phyloP scores from a whole-genome alignment of 2,797 vertebrate species.

The Lophotriccus pileatus region DNA sequence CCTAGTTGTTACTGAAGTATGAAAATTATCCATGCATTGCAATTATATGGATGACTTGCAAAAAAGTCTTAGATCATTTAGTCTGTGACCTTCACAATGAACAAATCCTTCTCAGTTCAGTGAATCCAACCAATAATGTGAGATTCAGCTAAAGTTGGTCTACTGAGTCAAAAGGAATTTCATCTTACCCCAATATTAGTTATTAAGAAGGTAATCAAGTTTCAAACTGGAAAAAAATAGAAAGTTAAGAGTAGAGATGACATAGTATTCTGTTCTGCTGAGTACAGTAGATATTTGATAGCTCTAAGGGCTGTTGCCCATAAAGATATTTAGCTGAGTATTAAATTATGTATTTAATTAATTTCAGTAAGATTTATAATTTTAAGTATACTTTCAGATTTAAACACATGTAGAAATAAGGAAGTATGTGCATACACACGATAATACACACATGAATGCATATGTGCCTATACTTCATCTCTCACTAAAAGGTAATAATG shows the following conservation, averaged over 20 bases:
- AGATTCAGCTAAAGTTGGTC: neutral
- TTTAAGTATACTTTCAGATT: neutral
- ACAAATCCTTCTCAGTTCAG: neutral
- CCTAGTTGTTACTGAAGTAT: neutral
- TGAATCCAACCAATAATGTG: neutral
- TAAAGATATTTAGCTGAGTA: neutral
- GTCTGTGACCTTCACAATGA: neutral
- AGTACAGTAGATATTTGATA: neutral
- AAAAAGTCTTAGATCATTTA: neutral
- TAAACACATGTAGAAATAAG: neutral
- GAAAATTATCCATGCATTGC: neutral
- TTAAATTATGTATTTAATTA: neutral
- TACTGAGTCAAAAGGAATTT: neutral
- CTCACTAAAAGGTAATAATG: neutral
- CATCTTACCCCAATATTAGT: neutral
- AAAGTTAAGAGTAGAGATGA: neutral
- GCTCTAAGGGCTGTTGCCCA: neutral
- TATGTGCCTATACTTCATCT: neutral
- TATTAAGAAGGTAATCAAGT: neutral
- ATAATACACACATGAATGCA: neutral
- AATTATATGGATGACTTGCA: neutral
- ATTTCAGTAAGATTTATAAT: neutral
- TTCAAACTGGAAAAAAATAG: neutral
- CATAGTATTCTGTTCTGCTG: neutral
- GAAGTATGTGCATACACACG: neutral